Evolutionary conservation across 2,888 invertebrate species (phyloP).

Genomic region (Portevinia maculata): DNA sequence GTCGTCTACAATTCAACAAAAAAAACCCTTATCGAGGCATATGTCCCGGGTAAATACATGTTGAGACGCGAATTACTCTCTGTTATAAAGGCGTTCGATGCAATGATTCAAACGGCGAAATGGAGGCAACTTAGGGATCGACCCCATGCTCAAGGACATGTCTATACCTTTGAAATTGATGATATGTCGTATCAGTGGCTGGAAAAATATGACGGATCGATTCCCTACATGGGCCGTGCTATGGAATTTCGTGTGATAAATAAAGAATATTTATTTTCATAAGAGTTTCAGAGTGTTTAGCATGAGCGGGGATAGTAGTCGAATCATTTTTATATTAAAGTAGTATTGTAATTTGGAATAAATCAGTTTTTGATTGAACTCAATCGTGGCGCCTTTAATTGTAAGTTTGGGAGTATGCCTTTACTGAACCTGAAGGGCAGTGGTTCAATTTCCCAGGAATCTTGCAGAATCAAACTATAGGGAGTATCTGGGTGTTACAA

Average conservation of each 20-base stretch:
- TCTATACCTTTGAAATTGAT: conserved; percentile 29
- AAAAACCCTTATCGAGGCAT: conserved; percentile 12
- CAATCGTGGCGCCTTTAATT: too few species aligned
- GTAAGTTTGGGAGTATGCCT: too few species aligned
- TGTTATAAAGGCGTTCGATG: conserved; percentile 3
- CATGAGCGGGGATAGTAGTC: too few species aligned
- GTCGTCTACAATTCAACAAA: background rate
- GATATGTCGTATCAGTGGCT: background rate
- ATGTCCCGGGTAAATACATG: conserved; percentile 11
- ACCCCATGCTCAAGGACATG: conserved; percentile 16
- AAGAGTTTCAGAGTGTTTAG: too few species aligned
- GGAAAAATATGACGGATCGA: conserved; percentile 17
- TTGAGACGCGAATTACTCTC: background rate
- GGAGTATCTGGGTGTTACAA: too few species aligned
- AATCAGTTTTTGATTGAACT: too few species aligned
- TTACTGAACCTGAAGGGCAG: too few species aligned
- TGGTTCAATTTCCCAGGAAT: too few species aligned
- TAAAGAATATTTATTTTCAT: background rate
- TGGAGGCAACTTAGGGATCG: conserved; percentile 13
- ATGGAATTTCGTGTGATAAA: conserved; percentile 36
- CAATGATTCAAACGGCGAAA: background rate
- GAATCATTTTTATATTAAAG: too few species aligned
- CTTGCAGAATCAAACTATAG: too few species aligned
- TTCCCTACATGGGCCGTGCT: conserved; percentile 1
- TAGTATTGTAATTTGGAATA: too few species aligned